Evolutionary conservation across 1,140 invertebrate species (phyloP).

Genomic region (Drosophila pectinifera): DNA sequence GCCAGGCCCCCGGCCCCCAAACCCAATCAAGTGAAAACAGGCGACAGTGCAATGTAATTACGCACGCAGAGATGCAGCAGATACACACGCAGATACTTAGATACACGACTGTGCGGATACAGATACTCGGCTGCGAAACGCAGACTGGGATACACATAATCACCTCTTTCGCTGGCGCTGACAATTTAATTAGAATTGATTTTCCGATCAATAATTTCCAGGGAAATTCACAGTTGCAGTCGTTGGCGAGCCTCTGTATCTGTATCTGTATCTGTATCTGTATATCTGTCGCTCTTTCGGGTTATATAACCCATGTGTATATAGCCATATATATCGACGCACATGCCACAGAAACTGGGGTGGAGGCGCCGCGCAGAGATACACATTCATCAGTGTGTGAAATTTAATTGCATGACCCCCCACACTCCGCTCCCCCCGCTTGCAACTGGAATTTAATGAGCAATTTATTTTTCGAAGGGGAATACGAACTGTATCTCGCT

Average conservation of each 20-base stretch:
- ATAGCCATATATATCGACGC: neutral
- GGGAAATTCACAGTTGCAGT: constrained; percentile 71
- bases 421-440: neutral
- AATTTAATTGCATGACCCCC: constrained; percentile 61
- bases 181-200: constrained; percentile 84
- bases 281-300: constrained; percentile 27
- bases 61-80: constrained; percentile 11
- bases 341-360: constrained; percentile 2
- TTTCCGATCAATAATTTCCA: constrained; percentile 83
- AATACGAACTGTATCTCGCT: neutral
- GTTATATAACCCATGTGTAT: constrained; percentile 54
- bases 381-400: constrained; percentile 49
- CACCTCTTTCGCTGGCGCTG: constrained; percentile 63
- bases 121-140: constrained; percentile 14
- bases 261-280: constrained; percentile 25
- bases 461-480: constrained; percentile 34
- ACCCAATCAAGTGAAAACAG: constrained; percentile 68
- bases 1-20: constrained; percentile 16
- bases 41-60: constrained; percentile 56
- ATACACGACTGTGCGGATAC: constrained; percentile 8
- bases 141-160: constrained; percentile 57
- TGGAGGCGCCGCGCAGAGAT: neutral
- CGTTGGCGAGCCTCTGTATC: constrained; percentile 18
- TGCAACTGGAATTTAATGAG: constrained; percentile 65
- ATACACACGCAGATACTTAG: constrained; percentile 5